Evolutionary conservation across 2,888 invertebrate species (phyloP).

Genomic region (Phlogophora meticulosa): DNA sequence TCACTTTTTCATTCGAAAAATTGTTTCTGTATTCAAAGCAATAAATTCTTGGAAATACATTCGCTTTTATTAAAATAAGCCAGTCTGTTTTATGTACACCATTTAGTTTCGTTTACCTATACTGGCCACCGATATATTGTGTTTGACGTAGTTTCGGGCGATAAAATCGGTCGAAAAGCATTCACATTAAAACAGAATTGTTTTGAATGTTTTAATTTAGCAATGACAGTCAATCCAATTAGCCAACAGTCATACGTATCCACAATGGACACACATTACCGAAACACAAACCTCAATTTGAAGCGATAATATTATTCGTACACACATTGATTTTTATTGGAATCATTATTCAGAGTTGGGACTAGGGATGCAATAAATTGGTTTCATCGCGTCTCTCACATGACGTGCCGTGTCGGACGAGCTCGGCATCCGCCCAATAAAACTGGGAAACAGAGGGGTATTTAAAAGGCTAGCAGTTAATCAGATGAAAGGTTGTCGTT

Average conservation of each 20-base stretch:
- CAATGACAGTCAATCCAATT: slow-evolving; percentile 48
- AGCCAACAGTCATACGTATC: slow-evolving; percentile 26
- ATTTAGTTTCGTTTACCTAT: slow-evolving; percentile 29
- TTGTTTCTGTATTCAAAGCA: slow-evolving; percentile 55
- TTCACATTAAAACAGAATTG: slow-evolving; percentile 18
- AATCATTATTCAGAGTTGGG: slow-evolving; percentile 4
- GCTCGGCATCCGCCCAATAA: slow-evolving; percentile 41
- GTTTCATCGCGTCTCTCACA: slow-evolving; percentile 38
- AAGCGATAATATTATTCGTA: slow-evolving; percentile 21
- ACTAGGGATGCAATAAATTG: slow-evolving; percentile 22
- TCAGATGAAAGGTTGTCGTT: slow-evolving; percentile 70
- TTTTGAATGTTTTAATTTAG: slow-evolving; percentile 49
- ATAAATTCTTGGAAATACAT: slow-evolving; percentile 58
- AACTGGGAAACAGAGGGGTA: slow-evolving; percentile 57
- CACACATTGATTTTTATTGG: slow-evolving; percentile 36
- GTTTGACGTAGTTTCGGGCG: slow-evolving; percentile 7
- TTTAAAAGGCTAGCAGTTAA: slow-evolving; percentile 68
- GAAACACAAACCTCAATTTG: slow-evolving; percentile 28
- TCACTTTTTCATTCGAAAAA: slow-evolving; percentile 60
- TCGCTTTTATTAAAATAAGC: slow-evolving; percentile 45
- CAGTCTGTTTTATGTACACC: slow-evolving; percentile 41
- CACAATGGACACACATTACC: slow-evolving; percentile 11
- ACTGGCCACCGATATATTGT: slow-evolving; percentile 21
- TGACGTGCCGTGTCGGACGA: slow-evolving; percentile 42
- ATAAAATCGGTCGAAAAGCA: slow-evolving; percentile 28